A percentile compares a stretch with the other conserved stretches of the same genome.
phyloP scores from a whole-genome alignment of 2,797 vertebrate species.

The Salarias fasciatus region DNA sequence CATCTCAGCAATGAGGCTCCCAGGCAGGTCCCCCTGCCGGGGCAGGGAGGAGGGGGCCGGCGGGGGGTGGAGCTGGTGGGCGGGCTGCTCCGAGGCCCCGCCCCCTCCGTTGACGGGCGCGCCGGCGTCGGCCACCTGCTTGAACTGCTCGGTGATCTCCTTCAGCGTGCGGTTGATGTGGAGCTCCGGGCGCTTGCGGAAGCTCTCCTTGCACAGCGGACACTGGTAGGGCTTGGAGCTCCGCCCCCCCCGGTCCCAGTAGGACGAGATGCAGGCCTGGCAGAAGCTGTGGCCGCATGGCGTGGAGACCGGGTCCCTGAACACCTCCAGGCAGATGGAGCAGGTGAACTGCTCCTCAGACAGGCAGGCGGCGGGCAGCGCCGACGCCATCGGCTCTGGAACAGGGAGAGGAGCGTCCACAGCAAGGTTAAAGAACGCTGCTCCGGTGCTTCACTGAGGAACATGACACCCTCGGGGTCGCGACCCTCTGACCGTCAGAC shows the following conservation, averaged over 20 bases:
- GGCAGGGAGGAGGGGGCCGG: neutral
- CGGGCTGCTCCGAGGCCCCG: conserved; percentile 1
- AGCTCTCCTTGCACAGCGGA: conserved; percentile 82
- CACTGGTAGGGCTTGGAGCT: conserved; percentile 67
- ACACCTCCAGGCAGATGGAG: conserved; percentile 82
- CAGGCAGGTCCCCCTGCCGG: conserved; percentile 55
- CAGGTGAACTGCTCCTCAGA: conserved; percentile 84
- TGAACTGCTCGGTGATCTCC: conserved; percentile 84
- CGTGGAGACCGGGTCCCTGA: conserved; percentile 80
- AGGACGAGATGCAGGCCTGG: conserved; percentile 78
- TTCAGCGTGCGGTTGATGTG: conserved; percentile 82
- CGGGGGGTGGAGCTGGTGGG: neutral
- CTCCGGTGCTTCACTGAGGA: too few species aligned
- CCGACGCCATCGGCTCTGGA: conserved; percentile 45
- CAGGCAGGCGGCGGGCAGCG: conserved; percentile 63
- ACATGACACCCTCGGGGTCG: too few species aligned
- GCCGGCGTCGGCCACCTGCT: conserved; percentile 53
- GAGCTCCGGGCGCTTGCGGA: conserved; percentile 70
- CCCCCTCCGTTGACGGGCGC: neutral
- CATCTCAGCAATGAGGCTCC: conserved; percentile 75
- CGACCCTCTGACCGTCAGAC: too few species aligned
- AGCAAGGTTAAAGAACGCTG: too few species aligned
- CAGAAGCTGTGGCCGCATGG: conserved; percentile 91
- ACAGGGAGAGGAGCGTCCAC: neutral
- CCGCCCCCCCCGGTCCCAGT: conserved; percentile 67